phyloP scores from a whole-genome alignment of 2,888 invertebrate species.

The Electrophaes corylata region DNA sequence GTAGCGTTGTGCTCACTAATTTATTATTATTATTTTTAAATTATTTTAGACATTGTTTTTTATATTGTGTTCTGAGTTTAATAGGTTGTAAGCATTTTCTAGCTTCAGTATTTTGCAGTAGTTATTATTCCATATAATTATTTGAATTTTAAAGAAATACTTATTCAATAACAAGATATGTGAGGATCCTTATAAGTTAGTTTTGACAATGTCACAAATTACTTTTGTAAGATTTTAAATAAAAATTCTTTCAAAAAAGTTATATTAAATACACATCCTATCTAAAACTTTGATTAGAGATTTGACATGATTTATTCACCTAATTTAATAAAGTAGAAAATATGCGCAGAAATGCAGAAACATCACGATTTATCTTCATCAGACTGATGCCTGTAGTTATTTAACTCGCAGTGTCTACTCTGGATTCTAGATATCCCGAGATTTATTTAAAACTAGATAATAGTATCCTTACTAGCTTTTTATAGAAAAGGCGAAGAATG shows the following conservation, averaged over 20 bases:
- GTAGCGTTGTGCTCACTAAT: no score
- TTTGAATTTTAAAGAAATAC: no score
- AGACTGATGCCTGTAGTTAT: not conserved
- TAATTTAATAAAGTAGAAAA: constrained; percentile 3
- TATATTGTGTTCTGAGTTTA: not conserved
- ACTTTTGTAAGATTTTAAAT: not conserved
- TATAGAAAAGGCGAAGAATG: no score
- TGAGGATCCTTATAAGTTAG: no score
- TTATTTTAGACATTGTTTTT: no score
- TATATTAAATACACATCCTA: not conserved
- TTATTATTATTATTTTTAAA: not conserved
- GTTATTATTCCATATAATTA: no score
- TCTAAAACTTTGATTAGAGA: not conserved
- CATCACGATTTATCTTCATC: constrained; percentile 21
- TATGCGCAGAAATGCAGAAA: constrained; percentile 12
- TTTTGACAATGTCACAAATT: no score
- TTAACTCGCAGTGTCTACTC: constrained; percentile 11
- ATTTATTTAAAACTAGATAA: not conserved
- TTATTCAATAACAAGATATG: no score
- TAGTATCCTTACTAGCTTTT: no score
- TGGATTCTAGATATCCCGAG: constrained; percentile 10
- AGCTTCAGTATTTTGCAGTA: no score
- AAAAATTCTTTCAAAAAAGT: not conserved
- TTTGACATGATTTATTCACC: constrained; percentile 1
- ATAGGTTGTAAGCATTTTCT: no score